Conservation (phyloP, 2,113 vertebrate genomes). For the Pollimyrus isidori region DNA sequence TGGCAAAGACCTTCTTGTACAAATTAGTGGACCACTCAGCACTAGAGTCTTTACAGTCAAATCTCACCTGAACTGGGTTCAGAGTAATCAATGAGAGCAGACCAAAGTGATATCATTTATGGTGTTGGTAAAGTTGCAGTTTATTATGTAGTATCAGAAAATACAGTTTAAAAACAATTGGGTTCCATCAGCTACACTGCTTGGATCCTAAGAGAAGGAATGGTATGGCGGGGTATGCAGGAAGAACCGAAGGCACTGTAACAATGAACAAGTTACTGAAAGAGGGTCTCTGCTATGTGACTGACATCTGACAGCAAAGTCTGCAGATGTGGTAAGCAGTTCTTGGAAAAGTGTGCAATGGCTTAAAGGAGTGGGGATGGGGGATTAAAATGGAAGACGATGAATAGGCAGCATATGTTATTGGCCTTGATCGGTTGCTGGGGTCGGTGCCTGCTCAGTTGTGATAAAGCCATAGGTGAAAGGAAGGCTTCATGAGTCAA, state of each 20-base stretch:
- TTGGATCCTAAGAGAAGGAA: constrained; percentile 14
- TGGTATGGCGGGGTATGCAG: constrained; percentile 7
- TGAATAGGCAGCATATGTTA: background rate
- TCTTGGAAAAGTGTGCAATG: background rate
- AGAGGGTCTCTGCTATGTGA: background rate
- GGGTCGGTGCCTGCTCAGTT: background rate
- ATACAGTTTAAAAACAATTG: constrained; percentile 21
- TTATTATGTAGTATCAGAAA: constrained; percentile 51
- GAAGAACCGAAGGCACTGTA: background rate
- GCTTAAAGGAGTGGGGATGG: background rate
- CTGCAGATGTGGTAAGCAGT: background rate
- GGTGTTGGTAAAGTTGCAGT: constrained; percentile 36
- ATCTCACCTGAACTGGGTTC: background rate
- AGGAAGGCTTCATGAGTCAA: background rate
- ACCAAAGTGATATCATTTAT: background rate
- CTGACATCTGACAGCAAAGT: background rate
- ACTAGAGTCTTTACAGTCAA: background rate
- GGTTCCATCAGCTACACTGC: background rate
- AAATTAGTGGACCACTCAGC: background rate
- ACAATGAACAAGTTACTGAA: background rate
- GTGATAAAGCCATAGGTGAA: background rate
- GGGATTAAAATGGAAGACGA: background rate
- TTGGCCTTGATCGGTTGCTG: background rate
- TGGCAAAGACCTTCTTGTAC: background rate
- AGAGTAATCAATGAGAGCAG: background rate